Evolutionary conservation across 1,140 invertebrate genomes (phyloP), one percentile per base, ranked within the genome.

Genomic region (Drosophila sucinea): DNA sequence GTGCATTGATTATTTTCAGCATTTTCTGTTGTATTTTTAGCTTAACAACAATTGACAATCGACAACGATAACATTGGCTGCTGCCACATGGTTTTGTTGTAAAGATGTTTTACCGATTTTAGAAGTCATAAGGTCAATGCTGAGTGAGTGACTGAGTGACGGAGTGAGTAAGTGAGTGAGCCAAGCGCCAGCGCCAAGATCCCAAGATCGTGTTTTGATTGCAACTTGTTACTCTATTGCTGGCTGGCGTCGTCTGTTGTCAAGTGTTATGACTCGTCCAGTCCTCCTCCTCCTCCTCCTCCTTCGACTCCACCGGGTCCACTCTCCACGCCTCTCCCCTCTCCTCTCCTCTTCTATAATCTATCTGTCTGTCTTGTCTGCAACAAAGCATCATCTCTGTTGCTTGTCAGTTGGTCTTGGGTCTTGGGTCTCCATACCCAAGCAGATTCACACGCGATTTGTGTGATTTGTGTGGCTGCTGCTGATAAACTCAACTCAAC

Each of bases 61-160:
- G 74, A 84, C 72, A 74, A 38, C 62, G 57, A 72, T 63, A 69
- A 65, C 70, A 58, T 67, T 55, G 70, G 70, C 58, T 58, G 61
- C 67, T 79, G 83, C 82, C 80, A 81, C 84, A 89, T 89, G 81
- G 73, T 51, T 51, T 51, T 75, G 84, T 77, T 89, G 84, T 90
- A 81, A 89, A 89, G 84, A 89, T 90, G 84, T 89, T 90, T 89
- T 89, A 89, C 84, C 84, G 85, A 89, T 89, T 89, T 89, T 89
- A 89, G 84, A 89, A 89, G 84, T 81, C 84, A 89, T 90, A 89
- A 89, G 84, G 84, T 89, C 84, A 89, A 89, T 89, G 84, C 77
- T 89, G 84, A 77, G 77, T 77, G 62, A 51, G 7, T 51, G 44
- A 51, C 7, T 8, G 44, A 51, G 23, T 51, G 44, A 51, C 1